Conservation (phyloP, 2,113 vertebrate genomes). For the Microtus richardsoni region DNA sequence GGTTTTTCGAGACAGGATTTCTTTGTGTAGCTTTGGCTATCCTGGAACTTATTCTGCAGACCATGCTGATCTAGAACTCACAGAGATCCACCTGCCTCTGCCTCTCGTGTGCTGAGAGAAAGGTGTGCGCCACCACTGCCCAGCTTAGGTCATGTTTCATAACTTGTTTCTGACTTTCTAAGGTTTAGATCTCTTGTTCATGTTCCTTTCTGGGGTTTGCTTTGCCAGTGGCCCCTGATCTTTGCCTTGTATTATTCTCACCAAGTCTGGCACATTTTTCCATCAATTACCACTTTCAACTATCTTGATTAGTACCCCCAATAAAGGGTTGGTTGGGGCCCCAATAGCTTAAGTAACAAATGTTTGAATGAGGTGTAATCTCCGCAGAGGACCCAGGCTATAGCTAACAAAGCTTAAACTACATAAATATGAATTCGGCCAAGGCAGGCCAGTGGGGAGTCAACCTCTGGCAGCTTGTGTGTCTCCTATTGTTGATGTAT, state of each 20-base stretch:
- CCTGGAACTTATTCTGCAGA: background rate
- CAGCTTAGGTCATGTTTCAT: background rate
- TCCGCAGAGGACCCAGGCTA: background rate
- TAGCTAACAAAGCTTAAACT: background rate
- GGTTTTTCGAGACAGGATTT: background rate
- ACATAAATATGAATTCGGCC: background rate
- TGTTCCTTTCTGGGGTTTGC: background rate
- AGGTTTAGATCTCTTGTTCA: background rate
- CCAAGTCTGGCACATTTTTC: background rate
- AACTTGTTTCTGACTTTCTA: background rate
- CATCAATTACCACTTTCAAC: background rate
- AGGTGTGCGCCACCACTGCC: background rate
- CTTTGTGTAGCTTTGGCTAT: background rate
- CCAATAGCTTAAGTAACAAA: constrained; percentile 21
- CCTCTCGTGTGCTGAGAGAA: background rate
- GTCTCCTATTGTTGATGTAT: constrained; percentile 23
- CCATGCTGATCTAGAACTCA: background rate
- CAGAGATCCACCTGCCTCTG: background rate
- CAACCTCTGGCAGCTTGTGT: background rate
- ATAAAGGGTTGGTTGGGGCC: background rate
- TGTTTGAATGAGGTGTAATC: background rate
- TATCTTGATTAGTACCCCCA: constrained; percentile 11
- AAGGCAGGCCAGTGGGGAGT: background rate
- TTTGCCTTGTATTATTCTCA: background rate
- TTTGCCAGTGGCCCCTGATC: background rate